These are phyloP conservation scores for Acrobasis suavella DNA, from an alignment of 2,888 invertebrate species.

Conservation along the genomic window DNA sequence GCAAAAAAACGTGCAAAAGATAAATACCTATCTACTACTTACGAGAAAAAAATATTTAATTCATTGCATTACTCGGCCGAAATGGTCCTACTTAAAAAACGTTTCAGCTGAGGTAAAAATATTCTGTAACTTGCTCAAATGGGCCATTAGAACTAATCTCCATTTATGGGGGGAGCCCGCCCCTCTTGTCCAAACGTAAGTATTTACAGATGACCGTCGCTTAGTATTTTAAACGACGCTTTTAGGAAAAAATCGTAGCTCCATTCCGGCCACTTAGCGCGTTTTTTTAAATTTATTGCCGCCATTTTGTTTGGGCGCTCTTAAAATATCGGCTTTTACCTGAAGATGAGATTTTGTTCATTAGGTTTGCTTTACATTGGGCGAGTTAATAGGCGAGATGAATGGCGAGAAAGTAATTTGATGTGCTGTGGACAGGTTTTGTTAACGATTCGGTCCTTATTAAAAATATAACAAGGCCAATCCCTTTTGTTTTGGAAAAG, in stretches of 20 bases:
- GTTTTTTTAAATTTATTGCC: conserved; percentile 60
- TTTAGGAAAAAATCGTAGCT: conserved; percentile 67
- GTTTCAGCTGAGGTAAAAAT: conserved; percentile 19
- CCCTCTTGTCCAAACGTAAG: conserved; percentile 46
- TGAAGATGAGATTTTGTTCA: conserved; percentile 37
- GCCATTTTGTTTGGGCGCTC: conserved; percentile 56
- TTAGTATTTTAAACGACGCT: conserved; percentile 65
- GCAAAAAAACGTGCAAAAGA: too few relatives aligned
- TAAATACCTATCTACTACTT: too few relatives aligned
- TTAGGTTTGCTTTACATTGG: conserved; percentile 20
- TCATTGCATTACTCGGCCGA: conserved; percentile 1
- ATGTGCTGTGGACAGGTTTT: too few relatives aligned
- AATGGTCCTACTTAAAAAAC: conserved; percentile 20
- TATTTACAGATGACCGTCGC: conserved; percentile 54
- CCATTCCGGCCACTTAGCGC: conserved; percentile 69
- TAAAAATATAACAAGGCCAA: too few relatives aligned
- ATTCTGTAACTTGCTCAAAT: conserved; percentile 17
- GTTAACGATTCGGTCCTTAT: too few relatives aligned
- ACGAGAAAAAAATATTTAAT: background rate
- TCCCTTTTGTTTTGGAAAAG: too few relatives aligned
- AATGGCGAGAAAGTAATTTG: background rate
- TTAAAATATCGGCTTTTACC: conserved; percentile 42
- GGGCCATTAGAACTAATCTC: conserved; percentile 54
- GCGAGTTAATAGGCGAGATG: background rate
- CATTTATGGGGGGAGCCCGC: conserved; percentile 54